Percentiles rank a stretch among this genome's conserved stretches.
phyloP scores from a whole-genome alignment of 1,140 invertebrate species.

The Alviniconcha marisindica region DNA sequence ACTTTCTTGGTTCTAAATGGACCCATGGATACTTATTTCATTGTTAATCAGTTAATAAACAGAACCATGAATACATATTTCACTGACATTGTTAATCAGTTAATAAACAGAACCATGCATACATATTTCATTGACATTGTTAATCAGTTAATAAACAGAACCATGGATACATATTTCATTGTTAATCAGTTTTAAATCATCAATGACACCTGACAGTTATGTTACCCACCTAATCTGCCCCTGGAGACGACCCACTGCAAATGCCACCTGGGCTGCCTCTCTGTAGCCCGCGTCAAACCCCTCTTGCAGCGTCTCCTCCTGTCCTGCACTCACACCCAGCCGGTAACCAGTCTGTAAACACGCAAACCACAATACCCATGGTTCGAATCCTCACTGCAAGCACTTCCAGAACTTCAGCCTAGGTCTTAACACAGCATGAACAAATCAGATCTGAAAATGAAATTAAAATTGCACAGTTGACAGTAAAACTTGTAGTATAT shows the following conservation, averaged over 20 bases:
- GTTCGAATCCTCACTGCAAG: not conserved
- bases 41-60: too few relatives aligned
- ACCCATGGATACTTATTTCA: too few relatives aligned
- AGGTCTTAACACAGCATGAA: not conserved
- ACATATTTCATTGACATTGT: too few relatives aligned
- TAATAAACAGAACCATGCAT: too few relatives aligned
- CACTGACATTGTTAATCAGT: too few relatives aligned
- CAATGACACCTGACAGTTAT: too few relatives aligned
- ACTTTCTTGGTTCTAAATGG: too few relatives aligned
- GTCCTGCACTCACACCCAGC: conserved; percentile 41
- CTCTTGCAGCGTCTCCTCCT: conserved; percentile 41
- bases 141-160: too few relatives aligned
- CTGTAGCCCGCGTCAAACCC: conserved; percentile 50
- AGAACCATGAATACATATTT: too few relatives aligned
- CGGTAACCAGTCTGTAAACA: conserved; percentile 44
- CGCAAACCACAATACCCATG: not conserved
- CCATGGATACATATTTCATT: too few relatives aligned
- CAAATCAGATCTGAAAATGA: not conserved
- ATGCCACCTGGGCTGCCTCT: conserved; percentile 12
- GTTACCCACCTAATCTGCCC: conserved; percentile 37
- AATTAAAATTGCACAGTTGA: not conserved
- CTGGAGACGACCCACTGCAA: conserved; percentile 36
- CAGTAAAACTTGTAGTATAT: too few relatives aligned
- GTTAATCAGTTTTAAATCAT: too few relatives aligned
- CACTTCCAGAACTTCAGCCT: not conserved